phyloP scores from a whole-genome alignment of 2,113 vertebrate genomes.

The Diadophis punctatus region DNA sequence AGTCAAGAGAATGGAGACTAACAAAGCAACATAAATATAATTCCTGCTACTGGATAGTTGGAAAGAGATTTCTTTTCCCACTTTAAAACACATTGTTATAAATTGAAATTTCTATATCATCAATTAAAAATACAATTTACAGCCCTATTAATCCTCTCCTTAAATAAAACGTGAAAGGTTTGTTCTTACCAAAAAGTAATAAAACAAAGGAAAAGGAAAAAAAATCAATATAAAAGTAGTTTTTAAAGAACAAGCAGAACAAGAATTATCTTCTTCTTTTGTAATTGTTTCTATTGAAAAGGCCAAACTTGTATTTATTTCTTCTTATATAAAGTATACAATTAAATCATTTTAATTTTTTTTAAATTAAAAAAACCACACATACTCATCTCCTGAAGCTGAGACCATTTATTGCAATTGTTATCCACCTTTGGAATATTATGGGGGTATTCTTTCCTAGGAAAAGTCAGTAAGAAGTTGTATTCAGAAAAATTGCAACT shows the following conservation, averaged over 20 bases:
- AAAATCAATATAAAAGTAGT: background rate
- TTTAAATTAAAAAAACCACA: conserved; percentile 29
- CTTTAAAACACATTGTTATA: background rate
- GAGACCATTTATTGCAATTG: conserved; percentile 81
- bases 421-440: conserved; percentile 77
- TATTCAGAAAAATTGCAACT: conserved; percentile 26
- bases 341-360: background rate
- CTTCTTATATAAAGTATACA: background rate
- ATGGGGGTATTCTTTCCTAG: conserved; percentile 84
- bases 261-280: background rate
- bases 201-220: background rate
- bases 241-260: background rate
- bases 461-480: conserved; percentile 42
- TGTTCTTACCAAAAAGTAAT: background rate
- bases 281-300: background rate
- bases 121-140: background rate
- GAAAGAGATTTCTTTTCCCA: background rate
- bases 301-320: background rate
- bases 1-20: background rate
- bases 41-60: background rate
- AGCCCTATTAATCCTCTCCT: background rate
- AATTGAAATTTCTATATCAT: background rate
- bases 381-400: conserved; percentile 79
- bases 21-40: background rate
- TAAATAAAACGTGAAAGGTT: background rate